Conservation (phyloP, 2,888 invertebrate species). For the Prosopocoilus inquinatus region DNA sequence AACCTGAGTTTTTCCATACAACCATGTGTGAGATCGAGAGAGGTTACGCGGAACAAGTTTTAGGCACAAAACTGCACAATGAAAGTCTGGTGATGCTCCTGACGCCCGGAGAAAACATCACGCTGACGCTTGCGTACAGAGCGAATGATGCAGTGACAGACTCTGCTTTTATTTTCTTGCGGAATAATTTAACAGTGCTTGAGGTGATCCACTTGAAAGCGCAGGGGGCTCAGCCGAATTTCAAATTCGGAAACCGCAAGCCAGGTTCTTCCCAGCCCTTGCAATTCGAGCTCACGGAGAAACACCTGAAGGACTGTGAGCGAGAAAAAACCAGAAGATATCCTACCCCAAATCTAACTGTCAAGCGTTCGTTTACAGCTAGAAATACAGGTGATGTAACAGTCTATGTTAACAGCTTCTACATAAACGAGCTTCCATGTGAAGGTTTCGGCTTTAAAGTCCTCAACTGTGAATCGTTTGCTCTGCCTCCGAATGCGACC, state of each 20-base stretch:
- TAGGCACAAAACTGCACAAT: constrained; percentile 44
- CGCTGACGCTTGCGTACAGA: constrained; percentile 53
- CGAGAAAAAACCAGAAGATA: constrained; percentile 42
- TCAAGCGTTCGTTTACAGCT: constrained; percentile 78
- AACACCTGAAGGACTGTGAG: constrained; percentile 59
- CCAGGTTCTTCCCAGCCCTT: constrained; percentile 75
- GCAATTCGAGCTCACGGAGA: constrained; percentile 72
- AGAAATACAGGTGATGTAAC: constrained; percentile 89
- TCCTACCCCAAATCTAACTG: constrained; percentile 64
- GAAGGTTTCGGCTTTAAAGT: constrained; percentile 77
- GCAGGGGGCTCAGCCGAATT: constrained; percentile 80
- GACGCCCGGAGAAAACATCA: constrained; percentile 57
- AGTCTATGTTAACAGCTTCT: constrained; percentile 69
- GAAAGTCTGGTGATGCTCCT: constrained; percentile 59
- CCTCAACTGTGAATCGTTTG: constrained; percentile 71
- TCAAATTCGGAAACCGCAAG: constrained; percentile 84
- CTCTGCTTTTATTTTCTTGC: constrained; percentile 58
- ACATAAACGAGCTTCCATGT: constrained; percentile 66
- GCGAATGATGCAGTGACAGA: constrained; percentile 50
- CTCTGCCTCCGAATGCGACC: constrained; percentile 69
- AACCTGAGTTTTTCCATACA: constrained; percentile 15
- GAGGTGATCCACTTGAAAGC: constrained; percentile 83
- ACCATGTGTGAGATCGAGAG: constrained; percentile 4
- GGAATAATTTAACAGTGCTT: constrained; percentile 91
- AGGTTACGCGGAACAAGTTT: constrained; percentile 27